A percentile compares a stretch with the other conserved stretches of the same genome.
Evolutionary conservation across 37 sponge, comb jelly and placozoan species (phyloP).

Genomic region (Spongia lamella): DNA sequence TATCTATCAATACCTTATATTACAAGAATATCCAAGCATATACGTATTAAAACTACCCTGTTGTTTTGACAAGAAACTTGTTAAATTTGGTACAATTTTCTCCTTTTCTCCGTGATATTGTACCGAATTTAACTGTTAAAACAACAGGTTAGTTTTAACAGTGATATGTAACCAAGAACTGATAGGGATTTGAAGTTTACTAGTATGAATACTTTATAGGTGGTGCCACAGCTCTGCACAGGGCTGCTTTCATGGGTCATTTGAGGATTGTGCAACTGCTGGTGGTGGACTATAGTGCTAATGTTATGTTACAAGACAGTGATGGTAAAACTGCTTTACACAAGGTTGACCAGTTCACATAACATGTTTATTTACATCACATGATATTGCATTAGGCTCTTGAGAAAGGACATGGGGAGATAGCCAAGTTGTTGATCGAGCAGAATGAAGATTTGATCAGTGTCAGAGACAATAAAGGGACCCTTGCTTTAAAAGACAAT

Average conservation of each 20-base stretch:
- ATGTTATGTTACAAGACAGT: constrained; percentile 47
- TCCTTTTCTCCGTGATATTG: too few relatives aligned
- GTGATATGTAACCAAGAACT: background rate
- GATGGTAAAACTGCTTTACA: constrained; percentile 76
- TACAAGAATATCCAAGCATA: too few relatives aligned
- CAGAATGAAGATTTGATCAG: background rate
- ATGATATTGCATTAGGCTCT: constrained; percentile 7
- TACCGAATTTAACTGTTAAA: too few relatives aligned
- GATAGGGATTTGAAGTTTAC: background rate
- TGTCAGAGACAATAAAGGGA: constrained; percentile 24
- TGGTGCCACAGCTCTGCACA: constrained; percentile 72
- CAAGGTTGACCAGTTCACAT: constrained; percentile 39
- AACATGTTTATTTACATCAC: background rate
- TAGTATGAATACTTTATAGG: constrained; percentile 16
- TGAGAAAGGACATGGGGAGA: constrained; percentile 7
- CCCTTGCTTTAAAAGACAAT: background rate
- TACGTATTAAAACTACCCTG: too few relatives aligned
- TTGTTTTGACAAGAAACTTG: too few relatives aligned
- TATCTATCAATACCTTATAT: too few relatives aligned
- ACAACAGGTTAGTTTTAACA: too few relatives aligned
- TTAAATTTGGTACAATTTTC: too few relatives aligned
- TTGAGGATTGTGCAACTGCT: constrained; percentile 25
- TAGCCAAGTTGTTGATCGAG: background rate
- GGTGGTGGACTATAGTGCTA: constrained; percentile 44
- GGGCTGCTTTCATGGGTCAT: constrained; percentile 77